phyloP scores from a whole-genome alignment of 2,113 vertebrate genomes.

The Sarotherodon lohbergeri region DNA sequence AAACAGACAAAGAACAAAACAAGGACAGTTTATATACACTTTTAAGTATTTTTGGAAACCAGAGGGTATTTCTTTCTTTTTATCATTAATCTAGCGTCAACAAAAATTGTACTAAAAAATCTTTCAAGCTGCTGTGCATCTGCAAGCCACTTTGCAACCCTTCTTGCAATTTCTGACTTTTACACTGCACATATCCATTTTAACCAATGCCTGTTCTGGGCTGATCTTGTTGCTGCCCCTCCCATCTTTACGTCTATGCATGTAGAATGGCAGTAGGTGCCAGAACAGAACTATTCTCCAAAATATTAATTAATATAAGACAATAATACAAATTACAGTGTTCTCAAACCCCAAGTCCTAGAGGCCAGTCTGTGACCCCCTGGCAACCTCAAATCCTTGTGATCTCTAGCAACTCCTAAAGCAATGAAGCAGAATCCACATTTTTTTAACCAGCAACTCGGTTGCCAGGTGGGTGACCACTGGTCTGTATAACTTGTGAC shows the following conservation, averaged over 20 bases:
- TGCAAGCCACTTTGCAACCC: background rate
- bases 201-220: background rate
- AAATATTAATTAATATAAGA: background rate
- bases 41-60: background rate
- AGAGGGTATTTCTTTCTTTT: background rate
- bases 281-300: background rate
- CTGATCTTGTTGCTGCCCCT: background rate
- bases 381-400: background rate
- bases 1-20: background rate
- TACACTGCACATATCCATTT: background rate
- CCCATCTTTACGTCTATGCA: background rate
- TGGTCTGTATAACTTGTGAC: rapidly evolving
- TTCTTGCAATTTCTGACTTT: background rate
- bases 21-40: background rate
- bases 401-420: rapidly evolving
- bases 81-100: rapidly evolving
- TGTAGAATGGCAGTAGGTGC: background rate
- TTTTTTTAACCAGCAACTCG: background rate
- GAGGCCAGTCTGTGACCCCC: background rate
- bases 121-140: background rate
- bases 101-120: background rate
- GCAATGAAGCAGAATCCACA: background rate
- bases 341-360: background rate
- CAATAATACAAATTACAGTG: background rate
- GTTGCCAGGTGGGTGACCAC: background rate